Evolutionary conservation across 1,140 invertebrate genomes (phyloP).

Genomic region (Drosophila erecta): DNA sequence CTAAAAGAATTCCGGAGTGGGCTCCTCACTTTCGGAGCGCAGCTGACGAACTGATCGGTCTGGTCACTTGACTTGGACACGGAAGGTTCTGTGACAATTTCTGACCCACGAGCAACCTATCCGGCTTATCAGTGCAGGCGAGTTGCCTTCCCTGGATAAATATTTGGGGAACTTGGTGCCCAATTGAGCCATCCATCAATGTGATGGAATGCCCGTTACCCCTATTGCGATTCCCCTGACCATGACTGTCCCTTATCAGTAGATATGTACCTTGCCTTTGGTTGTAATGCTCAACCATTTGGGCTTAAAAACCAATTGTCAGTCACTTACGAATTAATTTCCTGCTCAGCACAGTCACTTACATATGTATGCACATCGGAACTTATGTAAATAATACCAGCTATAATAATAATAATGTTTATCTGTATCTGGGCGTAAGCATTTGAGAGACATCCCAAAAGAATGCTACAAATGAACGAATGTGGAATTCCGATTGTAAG

Average conservation of each 20-base stretch:
- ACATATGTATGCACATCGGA: not conserved
- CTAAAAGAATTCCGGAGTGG: constrained; percentile 13
- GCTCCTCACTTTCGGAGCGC: constrained; percentile 26
- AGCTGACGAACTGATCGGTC: constrained; percentile 58
- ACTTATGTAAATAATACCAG: too few species aligned
- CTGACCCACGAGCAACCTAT: constrained; percentile 37
- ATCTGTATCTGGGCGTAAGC: not conserved
- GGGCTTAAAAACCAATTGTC: constrained; percentile 68
- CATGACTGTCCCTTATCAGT: constrained; percentile 43
- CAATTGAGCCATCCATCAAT: constrained; percentile 63
- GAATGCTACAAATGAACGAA: not conserved
- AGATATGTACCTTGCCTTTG: constrained; percentile 1
- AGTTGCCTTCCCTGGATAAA: constrained; percentile 60
- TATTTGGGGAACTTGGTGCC: constrained; percentile 27
- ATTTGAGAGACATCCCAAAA: not conserved
- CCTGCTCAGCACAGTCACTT: not conserved
- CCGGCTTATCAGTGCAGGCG: constrained; percentile 49
- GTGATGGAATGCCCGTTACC: constrained; percentile 41
- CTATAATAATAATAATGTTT: too few species aligned
- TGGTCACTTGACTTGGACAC: constrained; percentile 68
- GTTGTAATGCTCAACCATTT: constrained; percentile 2
- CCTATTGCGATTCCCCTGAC: not conserved
- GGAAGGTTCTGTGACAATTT: constrained; percentile 35
- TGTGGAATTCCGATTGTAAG: not conserved
- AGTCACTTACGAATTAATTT: constrained; percentile 44